Evolutionary conservation across 2,888 invertebrate genomes (phyloP).

Genomic region (Melanostoma mellinum): DNA sequence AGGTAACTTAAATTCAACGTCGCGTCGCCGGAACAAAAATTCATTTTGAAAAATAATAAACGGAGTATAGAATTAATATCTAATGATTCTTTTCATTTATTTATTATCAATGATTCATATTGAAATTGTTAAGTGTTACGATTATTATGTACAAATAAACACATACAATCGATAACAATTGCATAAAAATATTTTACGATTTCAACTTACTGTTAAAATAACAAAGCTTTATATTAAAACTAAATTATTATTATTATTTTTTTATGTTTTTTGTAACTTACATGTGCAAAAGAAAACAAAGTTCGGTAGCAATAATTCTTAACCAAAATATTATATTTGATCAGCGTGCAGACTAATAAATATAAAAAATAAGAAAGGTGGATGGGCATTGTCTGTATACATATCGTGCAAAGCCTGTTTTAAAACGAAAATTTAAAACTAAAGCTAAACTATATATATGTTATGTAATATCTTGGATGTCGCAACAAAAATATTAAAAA

Average conservation of each 20-base stretch:
- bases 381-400: slow-evolving; percentile 17
- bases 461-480: too few species aligned
- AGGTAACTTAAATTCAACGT: too few species aligned
- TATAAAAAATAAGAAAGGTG: slow-evolving; percentile 35
- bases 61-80: background rate
- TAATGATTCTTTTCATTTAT: slow-evolving; percentile 29
- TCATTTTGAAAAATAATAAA: background rate
- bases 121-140: slow-evolving; percentile 36
- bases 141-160: slow-evolving; percentile 13
- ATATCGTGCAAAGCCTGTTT: slow-evolving; percentile 30
- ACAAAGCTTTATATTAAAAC: slow-evolving; percentile 34
- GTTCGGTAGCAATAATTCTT: slow-evolving; percentile 9
- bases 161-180: slow-evolving; percentile 35
- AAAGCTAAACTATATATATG: too few species aligned
- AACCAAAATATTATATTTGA: slow-evolving; percentile 14
- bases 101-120: slow-evolving; percentile 11
- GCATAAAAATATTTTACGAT: slow-evolving; percentile 31
- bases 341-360: slow-evolving; percentile 74
- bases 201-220: slow-evolving; percentile 3
- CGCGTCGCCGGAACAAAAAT: too few species aligned
- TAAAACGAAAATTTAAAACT: slow-evolving; percentile 12
- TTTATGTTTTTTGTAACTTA: background rate
- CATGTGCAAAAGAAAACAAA: slow-evolving; percentile 35
- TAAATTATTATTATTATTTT: background rate
- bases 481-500: too few species aligned